Base-by-base conservation (phyloP, 1,140 invertebrate species). In the Heliothis subflexa region DNA sequence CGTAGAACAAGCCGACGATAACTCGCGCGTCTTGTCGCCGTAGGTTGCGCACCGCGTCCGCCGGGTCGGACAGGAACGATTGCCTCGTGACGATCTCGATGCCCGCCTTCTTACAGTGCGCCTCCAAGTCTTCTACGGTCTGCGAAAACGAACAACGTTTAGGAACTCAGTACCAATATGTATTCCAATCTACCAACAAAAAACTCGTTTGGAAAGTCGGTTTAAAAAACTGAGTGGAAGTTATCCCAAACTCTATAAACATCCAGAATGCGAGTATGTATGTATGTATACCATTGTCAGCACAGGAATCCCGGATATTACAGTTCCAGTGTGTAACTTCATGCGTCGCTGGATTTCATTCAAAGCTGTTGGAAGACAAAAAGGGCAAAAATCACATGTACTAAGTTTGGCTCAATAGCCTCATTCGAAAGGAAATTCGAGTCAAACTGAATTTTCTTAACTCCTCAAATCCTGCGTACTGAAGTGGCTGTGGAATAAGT, bases 1-100 rank as follows among this genome's bases (percentile, higher is more conserved):
- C 99, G 94, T 99, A 99, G 95, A 99, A 99, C 13, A 99, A 95
- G 2, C 99, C 99, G 13, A 99, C 98, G 79, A 99, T 99, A 73
- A 99, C 99, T 78, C 99, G 95, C 7, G 99, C 99, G 93, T 99
- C 99, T 94, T 99, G 98, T 62, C 98, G 95, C 52, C 97, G 96
- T 18, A 99, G 95, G 95, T 99, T 99, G 81, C 98, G 96, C 11
- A 99, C 98, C 11, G 99, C 99, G 93, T 99, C 99, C 0, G 97
- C 97, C 3, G 99, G 99, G 95, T 99, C 99, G 47, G 98, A 99
- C 14, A 99, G 95, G 91, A 99, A 99, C 88, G 98, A 99, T 94
- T 99, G 99, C 78, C 99, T 95, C 10, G 99, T 99, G 28, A 99
- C 97, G 82, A 99, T 99, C 95, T 99, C 98, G 87, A 99, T 99